These are phyloP conservation scores for Cantharis lateralis DNA, from an alignment of 2,888 invertebrate species.

Conservation along the genomic window DNA sequence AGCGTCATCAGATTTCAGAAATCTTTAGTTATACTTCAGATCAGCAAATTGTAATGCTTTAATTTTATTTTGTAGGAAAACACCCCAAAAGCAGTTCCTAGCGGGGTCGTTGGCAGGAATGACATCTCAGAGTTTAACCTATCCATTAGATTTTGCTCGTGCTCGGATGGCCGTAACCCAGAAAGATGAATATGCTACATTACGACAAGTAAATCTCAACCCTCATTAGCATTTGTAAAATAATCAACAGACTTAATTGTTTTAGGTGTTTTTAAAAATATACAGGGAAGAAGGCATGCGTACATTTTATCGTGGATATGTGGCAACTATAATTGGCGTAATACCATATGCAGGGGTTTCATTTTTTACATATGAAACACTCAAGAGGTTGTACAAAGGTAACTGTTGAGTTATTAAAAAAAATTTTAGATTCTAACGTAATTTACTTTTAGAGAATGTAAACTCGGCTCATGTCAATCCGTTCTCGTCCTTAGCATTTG, in stretches of 20 bases:
- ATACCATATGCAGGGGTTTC: conserved; percentile 97
- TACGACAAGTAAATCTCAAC: conserved; percentile 58
- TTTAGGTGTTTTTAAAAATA: conserved; percentile 62
- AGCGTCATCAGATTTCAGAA: too few species aligned
- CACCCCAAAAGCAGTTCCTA: conserved; percentile 67
- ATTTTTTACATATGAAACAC: conserved; percentile 95
- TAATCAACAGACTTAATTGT: conserved; percentile 11
- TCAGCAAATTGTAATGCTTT: too few species aligned
- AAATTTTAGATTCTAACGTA: conserved; percentile 29
- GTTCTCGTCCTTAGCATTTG: conserved; percentile 75
- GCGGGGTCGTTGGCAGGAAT: conserved; percentile 96
- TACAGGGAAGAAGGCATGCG: conserved; percentile 75
- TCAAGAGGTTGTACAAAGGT: conserved; percentile 83
- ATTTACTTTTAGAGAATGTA: neutral
- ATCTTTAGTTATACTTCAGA: too few species aligned
- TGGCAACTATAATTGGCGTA: conserved; percentile 90
- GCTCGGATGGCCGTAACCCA: conserved; percentile 96
- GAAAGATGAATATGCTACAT: conserved; percentile 70
- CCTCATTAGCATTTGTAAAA: neutral
- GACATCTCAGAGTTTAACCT: conserved; percentile 92
- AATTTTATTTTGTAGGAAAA: conserved; percentile 40
- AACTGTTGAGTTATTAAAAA: conserved; percentile 33
- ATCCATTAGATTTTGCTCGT: conserved; percentile 94
- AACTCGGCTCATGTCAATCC: conserved; percentile 48
- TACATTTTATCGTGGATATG: conserved; percentile 84